Evolutionary conservation across 35 echinoderm and acorn worm genomes (phyloP).

Genomic region (Ophiothrix spiculata): DNA sequence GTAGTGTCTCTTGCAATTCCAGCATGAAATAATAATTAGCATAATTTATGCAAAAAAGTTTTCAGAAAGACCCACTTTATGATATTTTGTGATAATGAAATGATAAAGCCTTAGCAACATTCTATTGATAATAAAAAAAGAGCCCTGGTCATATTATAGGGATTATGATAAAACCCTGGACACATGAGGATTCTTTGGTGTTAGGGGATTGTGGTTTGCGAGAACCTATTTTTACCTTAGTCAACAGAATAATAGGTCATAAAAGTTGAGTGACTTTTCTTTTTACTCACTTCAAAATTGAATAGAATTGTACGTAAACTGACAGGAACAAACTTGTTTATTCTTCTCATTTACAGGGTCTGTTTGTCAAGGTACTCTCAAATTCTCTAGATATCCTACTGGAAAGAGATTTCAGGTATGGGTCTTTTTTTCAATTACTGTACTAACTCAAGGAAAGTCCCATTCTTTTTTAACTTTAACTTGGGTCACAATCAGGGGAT

Average conservation of each 20-base stretch:
- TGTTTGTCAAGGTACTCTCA: slow-evolving; percentile 67
- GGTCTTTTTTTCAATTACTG: background rate
- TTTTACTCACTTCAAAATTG: too few relatives aligned
- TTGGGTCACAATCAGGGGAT: background rate
- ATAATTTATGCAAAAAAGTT: too few relatives aligned
- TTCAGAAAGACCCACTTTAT: too few relatives aligned
- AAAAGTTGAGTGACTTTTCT: background rate
- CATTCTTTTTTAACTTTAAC: background rate
- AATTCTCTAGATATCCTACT: slow-evolving; percentile 53
- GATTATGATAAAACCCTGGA: background rate
- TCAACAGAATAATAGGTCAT: background rate
- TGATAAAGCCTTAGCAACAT: too few relatives aligned
- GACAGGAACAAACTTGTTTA: too few relatives aligned
- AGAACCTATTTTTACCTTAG: background rate
- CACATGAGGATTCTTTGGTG: background rate
- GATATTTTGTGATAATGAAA: too few relatives aligned
- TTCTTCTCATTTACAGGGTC: slow-evolving; percentile 25
- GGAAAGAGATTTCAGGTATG: slow-evolving; percentile 20
- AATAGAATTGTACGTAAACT: too few relatives aligned
- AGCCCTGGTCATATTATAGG: too few relatives aligned
- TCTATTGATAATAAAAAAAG: too few relatives aligned
- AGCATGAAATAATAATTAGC: too few relatives aligned
- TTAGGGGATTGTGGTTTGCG: background rate
- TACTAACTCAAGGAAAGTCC: too few relatives aligned
- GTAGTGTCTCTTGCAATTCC: too few relatives aligned